Evolutionary conservation across 2,797 vertebrate genomes (phyloP).

Genomic region (Sphenopsis melanotis): DNA sequence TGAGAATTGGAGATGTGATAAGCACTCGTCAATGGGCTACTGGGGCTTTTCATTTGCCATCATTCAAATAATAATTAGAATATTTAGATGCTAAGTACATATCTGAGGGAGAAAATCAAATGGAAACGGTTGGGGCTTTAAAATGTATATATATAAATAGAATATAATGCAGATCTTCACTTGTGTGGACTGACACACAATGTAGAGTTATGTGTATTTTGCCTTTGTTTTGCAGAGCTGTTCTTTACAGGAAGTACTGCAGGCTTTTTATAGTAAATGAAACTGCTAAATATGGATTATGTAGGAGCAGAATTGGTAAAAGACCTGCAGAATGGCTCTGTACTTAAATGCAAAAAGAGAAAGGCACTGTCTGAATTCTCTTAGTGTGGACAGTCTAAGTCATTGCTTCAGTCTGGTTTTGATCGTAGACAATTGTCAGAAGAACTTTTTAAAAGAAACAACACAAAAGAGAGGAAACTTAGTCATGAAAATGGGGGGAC

Average conservation of each 20-base stretch:
- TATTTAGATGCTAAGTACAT: constrained; percentile 52
- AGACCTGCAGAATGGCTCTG: neutral
- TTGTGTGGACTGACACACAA: neutral
- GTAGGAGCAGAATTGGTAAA: constrained; percentile 23
- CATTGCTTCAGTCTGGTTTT: neutral
- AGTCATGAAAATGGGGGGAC: neutral
- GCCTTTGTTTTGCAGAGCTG: constrained; percentile 33
- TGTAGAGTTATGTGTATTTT: constrained; percentile 5
- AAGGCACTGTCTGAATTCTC: neutral
- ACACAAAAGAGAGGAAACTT: neutral
- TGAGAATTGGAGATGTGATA: constrained; percentile 54
- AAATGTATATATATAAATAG: neutral
- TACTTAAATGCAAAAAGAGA: constrained; percentile 19
- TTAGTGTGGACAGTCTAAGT: neutral
- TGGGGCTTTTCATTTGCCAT: constrained; percentile 43
- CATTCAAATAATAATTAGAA: constrained; percentile 62
- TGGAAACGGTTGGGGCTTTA: neutral
- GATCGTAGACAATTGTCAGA: neutral
- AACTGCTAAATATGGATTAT: constrained; percentile 48
- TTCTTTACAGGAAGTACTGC: constrained; percentile 20
- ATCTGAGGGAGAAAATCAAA: constrained; percentile 37
- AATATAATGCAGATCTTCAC: constrained; percentile 2
- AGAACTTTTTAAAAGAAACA: neutral
- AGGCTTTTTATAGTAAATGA: constrained; percentile 46
- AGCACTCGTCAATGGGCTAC: constrained; percentile 28